Evolutionary conservation across 1,140 invertebrate genomes (phyloP), one percentile per base, ranked within the genome.

Genomic region (Formica selysi): DNA sequence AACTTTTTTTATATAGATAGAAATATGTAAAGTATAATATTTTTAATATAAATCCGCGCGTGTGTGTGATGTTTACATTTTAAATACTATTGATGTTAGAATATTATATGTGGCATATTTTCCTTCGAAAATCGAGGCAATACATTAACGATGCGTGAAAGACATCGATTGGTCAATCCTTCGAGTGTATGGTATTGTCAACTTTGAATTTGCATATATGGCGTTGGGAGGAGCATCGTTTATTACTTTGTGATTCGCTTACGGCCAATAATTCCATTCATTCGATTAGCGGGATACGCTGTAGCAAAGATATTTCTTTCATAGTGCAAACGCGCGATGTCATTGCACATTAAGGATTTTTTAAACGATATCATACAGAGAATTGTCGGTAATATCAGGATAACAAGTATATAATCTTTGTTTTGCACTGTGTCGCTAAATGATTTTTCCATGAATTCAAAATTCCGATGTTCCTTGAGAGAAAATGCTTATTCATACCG

Each of bases 161-260:
- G 74, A 59, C 48, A 68, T 32, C 78, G 64, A 68, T 64, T 80
- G 48, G 78, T 54, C 22, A 61, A 62, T 36, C 64, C 78, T 68
- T 57, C 48, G 32, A 68, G 64, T 48, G 59, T 71, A 79, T 79
- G 81, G 79, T 22, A 22, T 22, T 22, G 22, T 89, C 68, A 88
- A 86, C 85, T 57, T 74, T 59, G 57, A 84, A 90, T 91, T 91
- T 91, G 87, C 89, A 90, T 90, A 89, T 44, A 67, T 10, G 36
- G 78, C 36, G 32, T 81, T 81, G 36, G 36, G 22, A 22, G 0
- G 22, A 22, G 22, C 22, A 22, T n/a, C 67, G 22, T 73, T 81
- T 73, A 81, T 81, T 73, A 13, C 32, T 79, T 79, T n/a, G 76
- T 64, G 29, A 79, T 51, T 81, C 36, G 57, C 65, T 80, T 61